Percentiles rank a stretch among this genome's conserved stretches.
phyloP scores from a whole-genome alignment of 2,888 invertebrate genomes.

The Platerodrilus igneus region DNA sequence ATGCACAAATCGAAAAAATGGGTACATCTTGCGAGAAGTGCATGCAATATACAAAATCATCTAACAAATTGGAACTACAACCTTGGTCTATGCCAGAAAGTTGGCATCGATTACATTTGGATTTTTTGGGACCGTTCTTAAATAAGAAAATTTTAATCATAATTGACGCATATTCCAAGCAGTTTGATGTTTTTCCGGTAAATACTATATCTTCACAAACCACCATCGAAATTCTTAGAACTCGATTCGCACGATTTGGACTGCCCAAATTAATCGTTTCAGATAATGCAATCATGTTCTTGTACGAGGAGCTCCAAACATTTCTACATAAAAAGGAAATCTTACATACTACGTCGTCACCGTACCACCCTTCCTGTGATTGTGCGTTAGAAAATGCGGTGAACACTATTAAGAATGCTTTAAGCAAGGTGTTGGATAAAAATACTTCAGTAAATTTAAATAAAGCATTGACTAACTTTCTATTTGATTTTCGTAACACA shows the following conservation, averaged over 20 bases:
- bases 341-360: not conserved
- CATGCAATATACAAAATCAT: not conserved
- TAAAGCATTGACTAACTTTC: conserved; percentile 3
- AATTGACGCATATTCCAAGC: conserved; percentile 15
- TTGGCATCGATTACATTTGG: conserved; percentile 4
- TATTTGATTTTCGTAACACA: conserved; percentile 11
- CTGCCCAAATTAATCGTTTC: conserved; percentile 6
- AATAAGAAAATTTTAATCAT: conserved; percentile 9
- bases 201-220: conserved; percentile 1
- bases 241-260: conserved; percentile 7
- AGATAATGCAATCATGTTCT: conserved; percentile 7
- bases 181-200: conserved; percentile 13
- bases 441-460: not conserved
- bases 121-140: conserved; percentile 6
- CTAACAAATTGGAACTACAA: not conserved
- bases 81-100: not conserved
- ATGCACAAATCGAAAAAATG: too few species aligned
- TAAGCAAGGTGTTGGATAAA: too few species aligned
- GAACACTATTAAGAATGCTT: conserved; percentile 8
- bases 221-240: conserved; percentile 3
- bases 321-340: conserved; percentile 5
- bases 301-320: conserved; percentile 5
- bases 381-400: conserved; percentile 7
- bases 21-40: conserved; percentile 2
- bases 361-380: conserved; percentile 5